Evolutionary conservation across 2,888 invertebrate genomes (phyloP).

Genomic region (Adineta ricciae): DNA sequence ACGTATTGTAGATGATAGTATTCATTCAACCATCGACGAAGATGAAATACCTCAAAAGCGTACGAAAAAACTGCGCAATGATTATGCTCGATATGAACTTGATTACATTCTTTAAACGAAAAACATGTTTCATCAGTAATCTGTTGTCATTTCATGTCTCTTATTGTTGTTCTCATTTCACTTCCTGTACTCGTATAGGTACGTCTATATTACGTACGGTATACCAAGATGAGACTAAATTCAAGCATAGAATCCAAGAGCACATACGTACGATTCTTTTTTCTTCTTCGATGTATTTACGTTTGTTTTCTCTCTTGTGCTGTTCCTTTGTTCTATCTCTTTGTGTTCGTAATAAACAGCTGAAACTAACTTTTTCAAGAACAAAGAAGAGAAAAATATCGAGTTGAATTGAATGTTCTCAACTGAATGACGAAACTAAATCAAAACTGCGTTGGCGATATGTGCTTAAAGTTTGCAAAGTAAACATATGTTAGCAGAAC

Average conservation of each 20-base stretch:
- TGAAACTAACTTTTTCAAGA: neutral
- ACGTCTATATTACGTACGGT: neutral
- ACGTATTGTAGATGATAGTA: conserved; percentile 77
- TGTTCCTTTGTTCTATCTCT: neutral
- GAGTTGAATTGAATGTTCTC: neutral
- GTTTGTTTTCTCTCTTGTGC: neutral
- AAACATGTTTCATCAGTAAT: neutral
- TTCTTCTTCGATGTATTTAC: neutral
- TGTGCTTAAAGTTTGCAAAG: neutral
- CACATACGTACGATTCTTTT: neutral
- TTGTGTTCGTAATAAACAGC: neutral
- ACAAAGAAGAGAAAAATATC: neutral
- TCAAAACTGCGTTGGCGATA: neutral
- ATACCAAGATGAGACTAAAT: neutral
- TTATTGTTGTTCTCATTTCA: neutral
- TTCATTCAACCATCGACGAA: conserved; percentile 55
- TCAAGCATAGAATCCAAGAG: neutral
- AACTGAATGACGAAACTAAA: no score
- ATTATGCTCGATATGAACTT: conserved; percentile 79
- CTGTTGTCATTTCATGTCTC: neutral
- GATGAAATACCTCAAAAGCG: neutral
- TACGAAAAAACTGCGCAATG: conserved; percentile 51
- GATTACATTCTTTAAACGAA: conserved; percentile 61
- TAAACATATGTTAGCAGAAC: neutral
- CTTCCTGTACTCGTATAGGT: neutral